Evolutionary conservation across 2,888 invertebrate genomes (phyloP).

Genomic region (Leptinotarsa juncta): DNA sequence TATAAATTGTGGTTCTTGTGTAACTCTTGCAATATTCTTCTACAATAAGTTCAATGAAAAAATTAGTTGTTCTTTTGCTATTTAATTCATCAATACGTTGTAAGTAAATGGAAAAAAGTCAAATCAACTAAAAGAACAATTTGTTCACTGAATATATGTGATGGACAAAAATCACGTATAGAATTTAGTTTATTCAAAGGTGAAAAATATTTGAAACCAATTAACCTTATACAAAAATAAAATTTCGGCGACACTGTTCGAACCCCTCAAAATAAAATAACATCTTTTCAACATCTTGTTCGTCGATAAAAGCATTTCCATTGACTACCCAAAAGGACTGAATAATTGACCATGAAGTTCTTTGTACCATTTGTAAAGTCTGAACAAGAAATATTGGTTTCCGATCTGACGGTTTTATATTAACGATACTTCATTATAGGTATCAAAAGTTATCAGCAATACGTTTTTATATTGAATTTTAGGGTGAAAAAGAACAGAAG

Average conservation of each 20-base stretch:
- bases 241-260: not conserved
- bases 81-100: too few species aligned
- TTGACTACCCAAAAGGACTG: constrained; percentile 25
- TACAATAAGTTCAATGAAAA: too few species aligned
- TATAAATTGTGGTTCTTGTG: too few species aligned
- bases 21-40: too few species aligned
- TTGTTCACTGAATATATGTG: too few species aligned
- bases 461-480: not conserved
- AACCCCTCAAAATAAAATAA: constrained; percentile 5
- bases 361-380: constrained; percentile 25
- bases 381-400: constrained; percentile 29
- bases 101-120: too few species aligned
- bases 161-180: too few species aligned
- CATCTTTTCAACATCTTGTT: constrained; percentile 19
- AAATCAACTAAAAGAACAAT: too few species aligned
- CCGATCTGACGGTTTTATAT: constrained; percentile 23
- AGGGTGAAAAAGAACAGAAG: too few species aligned
- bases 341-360: constrained; percentile 34
- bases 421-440: constrained; percentile 2
- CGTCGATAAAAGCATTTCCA: constrained; percentile 27
- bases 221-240: not conserved
- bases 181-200: too few species aligned
- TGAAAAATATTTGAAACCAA: not conserved
- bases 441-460: not conserved
- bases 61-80: too few species aligned